A percentile compares a stretch with the other conserved stretches of the same genome.
Evolutionary conservation across 2,113 vertebrate species (phyloP).

Genomic region (Garra rufa): DNA sequence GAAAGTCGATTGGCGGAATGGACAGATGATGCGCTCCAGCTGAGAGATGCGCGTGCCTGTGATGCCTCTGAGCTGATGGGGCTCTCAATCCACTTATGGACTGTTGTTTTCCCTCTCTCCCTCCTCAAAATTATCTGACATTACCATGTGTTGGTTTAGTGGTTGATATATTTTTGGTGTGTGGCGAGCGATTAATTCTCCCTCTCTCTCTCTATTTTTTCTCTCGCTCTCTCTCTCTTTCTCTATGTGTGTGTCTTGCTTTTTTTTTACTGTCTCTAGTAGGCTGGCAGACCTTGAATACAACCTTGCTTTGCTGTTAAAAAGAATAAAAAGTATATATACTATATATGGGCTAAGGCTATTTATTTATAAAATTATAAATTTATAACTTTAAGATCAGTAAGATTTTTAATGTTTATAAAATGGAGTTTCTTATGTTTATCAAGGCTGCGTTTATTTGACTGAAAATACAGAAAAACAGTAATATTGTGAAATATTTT

Average conservation of each 20-base stretch:
- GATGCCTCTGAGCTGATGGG: conserved; percentile 4
- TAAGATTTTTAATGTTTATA: too few relatives aligned
- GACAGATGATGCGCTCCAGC: conserved; percentile 39
- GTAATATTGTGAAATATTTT: too few relatives aligned
- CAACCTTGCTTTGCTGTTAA: not conserved
- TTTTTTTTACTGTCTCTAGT: not conserved
- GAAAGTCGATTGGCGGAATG: not conserved
- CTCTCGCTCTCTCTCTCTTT: not conserved
- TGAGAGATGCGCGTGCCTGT: conserved; percentile 38
- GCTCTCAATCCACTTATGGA: conserved; percentile 16
- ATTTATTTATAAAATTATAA: too few relatives aligned
- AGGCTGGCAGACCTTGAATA: conserved; percentile 15
- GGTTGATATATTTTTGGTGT: not conserved
- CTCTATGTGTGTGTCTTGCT: not conserved
- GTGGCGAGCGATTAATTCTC: not conserved
- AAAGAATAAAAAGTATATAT: not conserved
- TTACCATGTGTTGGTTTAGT: conserved; percentile 26
- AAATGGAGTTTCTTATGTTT: too few relatives aligned
- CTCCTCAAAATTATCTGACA: conserved; percentile 3
- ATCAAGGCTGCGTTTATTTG: too few relatives aligned
- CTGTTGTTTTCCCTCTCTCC: not conserved
- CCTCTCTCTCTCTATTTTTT: conserved; percentile 26
- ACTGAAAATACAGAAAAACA: too few relatives aligned
- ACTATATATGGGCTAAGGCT: too few relatives aligned
- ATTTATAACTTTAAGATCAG: too few relatives aligned